A percentile compares a stretch with the other conserved stretches of the same genome.
These are phyloP conservation scores for Boulengerochromis microlepis DNA, from an alignment of 2,113 vertebrate genomes.

Conservation along the genomic window DNA sequence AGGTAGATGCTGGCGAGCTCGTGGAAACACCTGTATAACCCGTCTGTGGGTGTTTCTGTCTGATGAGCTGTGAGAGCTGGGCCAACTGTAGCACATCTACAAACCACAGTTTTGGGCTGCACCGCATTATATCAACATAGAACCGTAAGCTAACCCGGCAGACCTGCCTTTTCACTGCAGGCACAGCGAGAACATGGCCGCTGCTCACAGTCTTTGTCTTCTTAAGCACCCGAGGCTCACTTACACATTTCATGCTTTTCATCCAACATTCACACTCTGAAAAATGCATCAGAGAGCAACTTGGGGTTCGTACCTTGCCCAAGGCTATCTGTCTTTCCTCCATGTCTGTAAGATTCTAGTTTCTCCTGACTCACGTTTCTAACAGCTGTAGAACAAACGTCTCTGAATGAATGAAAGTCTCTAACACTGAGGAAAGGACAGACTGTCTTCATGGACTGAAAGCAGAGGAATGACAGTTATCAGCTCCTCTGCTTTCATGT, in stretches of 20 bases:
- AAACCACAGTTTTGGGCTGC: no score
- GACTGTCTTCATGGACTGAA: background rate
- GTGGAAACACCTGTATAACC: background rate
- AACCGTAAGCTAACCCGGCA: background rate
- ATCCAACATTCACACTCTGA: no score
- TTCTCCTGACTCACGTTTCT: background rate
- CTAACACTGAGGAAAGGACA: background rate
- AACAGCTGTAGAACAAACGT: background rate
- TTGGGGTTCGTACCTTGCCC: no score
- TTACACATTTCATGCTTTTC: no score
- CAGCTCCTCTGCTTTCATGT: conserved; percentile 15
- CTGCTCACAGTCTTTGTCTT: background rate
- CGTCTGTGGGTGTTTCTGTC: no score
- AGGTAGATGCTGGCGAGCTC: background rate
- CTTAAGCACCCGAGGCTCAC: no score
- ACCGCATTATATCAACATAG: background rate
- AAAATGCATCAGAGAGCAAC: no score
- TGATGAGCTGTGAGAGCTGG: no score
- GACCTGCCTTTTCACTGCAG: no score
- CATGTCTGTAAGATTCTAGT: no score
- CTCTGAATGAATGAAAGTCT: background rate
- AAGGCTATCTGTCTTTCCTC: no score
- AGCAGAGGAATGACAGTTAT: conserved; percentile 21
- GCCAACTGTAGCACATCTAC: no score
- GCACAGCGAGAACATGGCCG: background rate